Evolutionary conservation across 2,113 vertebrate genomes (phyloP).

Genomic region (Xiphorhynchus elegans): DNA sequence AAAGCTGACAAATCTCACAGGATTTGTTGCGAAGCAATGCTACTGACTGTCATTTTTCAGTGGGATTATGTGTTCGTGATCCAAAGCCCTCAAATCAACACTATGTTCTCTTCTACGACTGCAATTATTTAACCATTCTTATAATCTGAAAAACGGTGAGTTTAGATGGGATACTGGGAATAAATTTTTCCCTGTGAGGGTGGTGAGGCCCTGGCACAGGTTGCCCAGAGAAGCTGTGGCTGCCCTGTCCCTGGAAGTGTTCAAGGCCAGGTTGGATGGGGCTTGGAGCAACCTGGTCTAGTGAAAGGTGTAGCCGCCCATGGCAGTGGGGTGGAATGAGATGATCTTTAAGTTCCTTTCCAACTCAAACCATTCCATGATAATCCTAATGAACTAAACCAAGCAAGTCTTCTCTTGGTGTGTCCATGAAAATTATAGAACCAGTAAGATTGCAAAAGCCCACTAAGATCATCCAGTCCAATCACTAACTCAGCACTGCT

Average conservation of each 20-base stretch:
- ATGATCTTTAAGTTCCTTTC: neutral
- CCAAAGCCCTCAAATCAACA: neutral
- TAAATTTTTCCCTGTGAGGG: neutral
- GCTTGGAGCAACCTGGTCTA: accelerated
- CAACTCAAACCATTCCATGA: neutral
- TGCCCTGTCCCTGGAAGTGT: neutral
- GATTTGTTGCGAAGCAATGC: neutral
- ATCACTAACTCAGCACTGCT: neutral
- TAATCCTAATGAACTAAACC: neutral
- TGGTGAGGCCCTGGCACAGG: neutral
- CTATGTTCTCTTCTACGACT: accelerated
- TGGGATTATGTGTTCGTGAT: accelerated
- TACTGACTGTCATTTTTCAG: neutral
- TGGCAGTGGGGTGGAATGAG: neutral
- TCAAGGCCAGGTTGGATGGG: neutral
- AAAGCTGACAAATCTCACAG: neutral
- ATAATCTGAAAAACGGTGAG: neutral
- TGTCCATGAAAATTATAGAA: neutral
- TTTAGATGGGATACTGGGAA: neutral
- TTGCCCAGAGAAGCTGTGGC: neutral
- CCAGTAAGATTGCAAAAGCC: neutral
- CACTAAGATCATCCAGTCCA: neutral
- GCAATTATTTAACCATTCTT: neutral
- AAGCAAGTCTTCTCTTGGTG: neutral
- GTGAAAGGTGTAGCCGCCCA: neutral